Evolutionary conservation across 2,113 vertebrate species (phyloP).

Genomic region (Cheilinus undulatus): DNA sequence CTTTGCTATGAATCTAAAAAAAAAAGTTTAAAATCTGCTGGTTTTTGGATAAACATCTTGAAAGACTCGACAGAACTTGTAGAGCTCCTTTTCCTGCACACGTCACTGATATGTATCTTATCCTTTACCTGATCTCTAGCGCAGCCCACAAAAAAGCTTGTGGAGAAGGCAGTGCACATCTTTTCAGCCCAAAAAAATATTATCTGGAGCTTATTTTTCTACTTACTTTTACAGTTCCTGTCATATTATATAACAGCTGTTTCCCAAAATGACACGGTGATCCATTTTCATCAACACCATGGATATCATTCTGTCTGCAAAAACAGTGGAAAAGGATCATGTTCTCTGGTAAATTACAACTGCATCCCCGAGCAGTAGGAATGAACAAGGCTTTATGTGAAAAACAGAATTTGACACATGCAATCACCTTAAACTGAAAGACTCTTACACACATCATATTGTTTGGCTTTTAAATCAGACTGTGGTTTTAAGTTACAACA

Average conservation of each 20-base stretch:
- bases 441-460: background rate
- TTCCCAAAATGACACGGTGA: slow-evolving; percentile 1
- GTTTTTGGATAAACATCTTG: slow-evolving; percentile 37
- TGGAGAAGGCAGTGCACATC: background rate
- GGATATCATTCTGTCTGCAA: slow-evolving; percentile 3
- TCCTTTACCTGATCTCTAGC: background rate
- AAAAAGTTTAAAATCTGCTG: slow-evolving; percentile 9
- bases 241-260: slow-evolving; percentile 18
- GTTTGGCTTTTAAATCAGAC: background rate
- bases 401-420: background rate
- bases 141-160: background rate
- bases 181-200: background rate
- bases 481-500: background rate
- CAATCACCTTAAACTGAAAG: background rate
- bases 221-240: background rate
- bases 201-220: background rate
- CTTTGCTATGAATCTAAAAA: slow-evolving; percentile 32
- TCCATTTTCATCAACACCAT: slow-evolving; percentile 15
- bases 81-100: slow-evolving; percentile 28
- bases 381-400: too few relatives aligned
- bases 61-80: slow-evolving; percentile 26
- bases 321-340: slow-evolving; percentile 13
- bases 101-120: slow-evolving; percentile 38
- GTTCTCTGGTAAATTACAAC: slow-evolving; percentile 8
- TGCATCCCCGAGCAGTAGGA: too few relatives aligned